Evolutionary conservation across 2,888 invertebrate genomes (phyloP).

Genomic region (Neoascia interrupta): DNA sequence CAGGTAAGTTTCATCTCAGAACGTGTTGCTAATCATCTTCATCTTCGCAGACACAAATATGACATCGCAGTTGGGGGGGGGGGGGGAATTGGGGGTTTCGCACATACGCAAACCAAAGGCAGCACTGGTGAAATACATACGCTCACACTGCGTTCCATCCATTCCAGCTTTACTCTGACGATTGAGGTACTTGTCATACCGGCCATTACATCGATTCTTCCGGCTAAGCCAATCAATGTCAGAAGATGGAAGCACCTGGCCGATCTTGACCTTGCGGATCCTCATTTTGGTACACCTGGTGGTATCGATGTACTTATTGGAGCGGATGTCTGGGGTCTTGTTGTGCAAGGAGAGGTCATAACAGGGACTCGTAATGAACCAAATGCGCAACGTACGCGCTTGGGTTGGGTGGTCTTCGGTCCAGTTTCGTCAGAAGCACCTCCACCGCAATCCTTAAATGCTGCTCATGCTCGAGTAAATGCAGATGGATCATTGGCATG

Average conservation of each 20-base stretch:
- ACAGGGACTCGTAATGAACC: slow-evolving; percentile 22
- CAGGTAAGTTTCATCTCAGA: slow-evolving; percentile 31
- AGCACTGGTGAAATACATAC: no score
- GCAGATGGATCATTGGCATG: no score
- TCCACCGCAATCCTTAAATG: not conserved
- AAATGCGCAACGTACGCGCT: slow-evolving; percentile 11
- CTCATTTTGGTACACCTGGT: slow-evolving; percentile 61
- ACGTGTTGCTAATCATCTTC: slow-evolving; percentile 26
- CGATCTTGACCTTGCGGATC: slow-evolving; percentile 54
- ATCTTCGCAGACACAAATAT: slow-evolving; percentile 4
- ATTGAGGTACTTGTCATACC: not conserved
- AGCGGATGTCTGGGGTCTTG: slow-evolving; percentile 22
- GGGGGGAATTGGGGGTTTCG: not conserved
- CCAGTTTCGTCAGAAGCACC: not conserved
- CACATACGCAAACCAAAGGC: not conserved
- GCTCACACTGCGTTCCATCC: not conserved
- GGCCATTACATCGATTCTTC: slow-evolving; percentile 30
- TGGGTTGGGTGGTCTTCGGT: slow-evolving; percentile 51
- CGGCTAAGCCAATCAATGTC: slow-evolving; percentile 63
- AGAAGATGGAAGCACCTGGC: slow-evolving; percentile 57
- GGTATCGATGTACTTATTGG: not conserved
- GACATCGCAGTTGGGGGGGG: slow-evolving; percentile 20
- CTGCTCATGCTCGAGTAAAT: not conserved
- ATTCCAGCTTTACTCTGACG: slow-evolving; percentile 7
- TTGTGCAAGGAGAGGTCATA: slow-evolving; percentile 12